These are phyloP conservation scores for Altica lythri DNA, from an alignment of 2,888 invertebrate species.

Conservation along the genomic window DNA sequence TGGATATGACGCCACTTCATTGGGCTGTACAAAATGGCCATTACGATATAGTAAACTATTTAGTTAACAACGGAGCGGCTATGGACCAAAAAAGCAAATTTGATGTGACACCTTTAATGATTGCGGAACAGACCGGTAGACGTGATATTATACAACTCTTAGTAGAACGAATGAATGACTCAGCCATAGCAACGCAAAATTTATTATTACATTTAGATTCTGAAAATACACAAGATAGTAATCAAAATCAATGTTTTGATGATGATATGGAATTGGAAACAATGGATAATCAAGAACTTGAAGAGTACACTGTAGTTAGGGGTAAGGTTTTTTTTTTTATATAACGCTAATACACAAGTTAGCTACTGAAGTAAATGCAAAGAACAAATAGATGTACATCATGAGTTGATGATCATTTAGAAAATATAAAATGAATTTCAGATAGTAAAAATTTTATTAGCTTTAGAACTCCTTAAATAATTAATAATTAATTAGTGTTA, in stretches of 20 bases:
- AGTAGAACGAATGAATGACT: conserved; percentile 51
- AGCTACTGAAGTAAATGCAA: too few species aligned
- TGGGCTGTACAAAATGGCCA: conserved; percentile 91
- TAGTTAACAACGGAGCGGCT: conserved; percentile 78
- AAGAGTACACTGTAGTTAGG: conserved; percentile 11
- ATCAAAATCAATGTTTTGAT: conserved; percentile 33
- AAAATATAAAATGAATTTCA: too few species aligned
- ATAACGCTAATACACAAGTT: too few species aligned
- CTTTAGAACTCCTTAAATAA: too few species aligned
- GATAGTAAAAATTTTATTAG: too few species aligned
- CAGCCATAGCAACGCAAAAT: conserved; percentile 44
- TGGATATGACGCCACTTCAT: conserved; percentile 90
- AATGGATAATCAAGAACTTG: conserved; percentile 23
- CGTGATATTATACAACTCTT: conserved; percentile 65
- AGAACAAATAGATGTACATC: too few species aligned
- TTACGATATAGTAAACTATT: conserved; percentile 66
- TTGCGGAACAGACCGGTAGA: conserved; percentile 70
- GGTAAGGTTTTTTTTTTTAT: too few species aligned
- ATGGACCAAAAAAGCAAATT: conserved; percentile 72
- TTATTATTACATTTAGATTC: conserved; percentile 43
- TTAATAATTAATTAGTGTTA: too few species aligned
- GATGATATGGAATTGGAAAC: conserved; percentile 33
- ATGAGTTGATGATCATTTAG: too few species aligned
- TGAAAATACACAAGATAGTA: conserved; percentile 29
- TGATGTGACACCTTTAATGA: conserved; percentile 69